A percentile compares a stretch with the other conserved stretches of the same genome.
Evolutionary conservation across 2,113 vertebrate genomes (phyloP).

Genomic region (Odobenus rosmarus): DNA sequence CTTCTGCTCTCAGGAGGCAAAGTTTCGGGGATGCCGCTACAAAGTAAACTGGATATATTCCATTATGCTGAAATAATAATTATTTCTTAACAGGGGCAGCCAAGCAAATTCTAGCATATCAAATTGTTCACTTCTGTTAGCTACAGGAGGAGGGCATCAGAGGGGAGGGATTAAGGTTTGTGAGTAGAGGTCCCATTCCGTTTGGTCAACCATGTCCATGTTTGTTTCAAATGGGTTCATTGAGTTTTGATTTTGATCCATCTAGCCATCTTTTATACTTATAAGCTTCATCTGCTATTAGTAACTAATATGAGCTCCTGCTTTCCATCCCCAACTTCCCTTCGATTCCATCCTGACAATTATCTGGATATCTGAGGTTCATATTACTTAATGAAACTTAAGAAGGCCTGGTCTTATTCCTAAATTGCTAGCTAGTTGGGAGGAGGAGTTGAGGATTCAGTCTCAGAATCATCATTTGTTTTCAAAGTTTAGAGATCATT

Average conservation of each 20-base stretch:
- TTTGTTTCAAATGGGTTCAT: neutral
- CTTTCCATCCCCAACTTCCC: neutral
- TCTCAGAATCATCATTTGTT: neutral
- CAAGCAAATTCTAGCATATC: neutral
- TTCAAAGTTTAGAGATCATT: neutral
- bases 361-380: neutral
- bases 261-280: neutral
- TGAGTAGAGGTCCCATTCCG: neutral
- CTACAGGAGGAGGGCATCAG: neutral
- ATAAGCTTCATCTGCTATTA: neutral
- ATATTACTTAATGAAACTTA: neutral
- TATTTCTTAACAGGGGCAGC: neutral
- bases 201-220: too few species aligned
- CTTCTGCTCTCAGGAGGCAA: neutral
- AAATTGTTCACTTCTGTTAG: neutral
- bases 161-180: fast-evolving
- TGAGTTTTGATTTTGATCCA: neutral
- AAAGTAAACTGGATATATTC: neutral
- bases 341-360: neutral
- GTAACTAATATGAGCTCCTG: fast-evolving
- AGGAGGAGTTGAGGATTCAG: neutral
- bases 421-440: neutral
- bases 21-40: neutral
- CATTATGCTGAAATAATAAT: neutral
- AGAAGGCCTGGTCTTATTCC: neutral